Conservation (phyloP, 2,113 vertebrate species). For the Marmota flaviventris region DNA sequence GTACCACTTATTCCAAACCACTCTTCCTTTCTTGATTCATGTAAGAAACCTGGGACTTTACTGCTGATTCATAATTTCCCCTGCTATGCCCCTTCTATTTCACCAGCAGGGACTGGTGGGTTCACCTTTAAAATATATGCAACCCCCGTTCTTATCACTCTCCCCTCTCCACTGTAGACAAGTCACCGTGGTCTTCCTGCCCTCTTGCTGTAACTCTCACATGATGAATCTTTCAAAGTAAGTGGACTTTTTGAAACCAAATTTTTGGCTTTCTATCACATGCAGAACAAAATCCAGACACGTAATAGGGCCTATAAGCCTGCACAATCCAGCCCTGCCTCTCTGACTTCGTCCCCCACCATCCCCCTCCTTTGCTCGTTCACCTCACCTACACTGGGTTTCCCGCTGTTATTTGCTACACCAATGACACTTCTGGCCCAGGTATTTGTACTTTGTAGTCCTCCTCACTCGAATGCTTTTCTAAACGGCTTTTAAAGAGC, state of each 20-base stretch:
- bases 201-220: background rate
- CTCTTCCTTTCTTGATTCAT: background rate
- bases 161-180: background rate
- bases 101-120: background rate
- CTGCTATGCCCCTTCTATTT: background rate
- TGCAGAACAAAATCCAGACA: background rate
- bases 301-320: fast-evolving
- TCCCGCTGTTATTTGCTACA: background rate
- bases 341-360: background rate
- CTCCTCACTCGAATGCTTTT: background rate
- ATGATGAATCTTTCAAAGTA: background rate
- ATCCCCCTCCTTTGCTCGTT: background rate
- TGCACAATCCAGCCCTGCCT: background rate
- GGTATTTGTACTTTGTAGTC: background rate
- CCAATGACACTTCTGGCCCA: background rate
- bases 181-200: background rate
- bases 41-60: background rate
- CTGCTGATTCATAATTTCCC: background rate
- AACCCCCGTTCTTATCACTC: background rate
- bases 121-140: background rate
- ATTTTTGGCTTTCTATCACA: background rate
- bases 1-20: background rate
- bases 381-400: background rate
- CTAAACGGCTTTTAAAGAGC: background rate
- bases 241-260: background rate